phyloP scores from a whole-genome alignment of 23 tunicate species.

The Trididemnum nubilum region DNA sequence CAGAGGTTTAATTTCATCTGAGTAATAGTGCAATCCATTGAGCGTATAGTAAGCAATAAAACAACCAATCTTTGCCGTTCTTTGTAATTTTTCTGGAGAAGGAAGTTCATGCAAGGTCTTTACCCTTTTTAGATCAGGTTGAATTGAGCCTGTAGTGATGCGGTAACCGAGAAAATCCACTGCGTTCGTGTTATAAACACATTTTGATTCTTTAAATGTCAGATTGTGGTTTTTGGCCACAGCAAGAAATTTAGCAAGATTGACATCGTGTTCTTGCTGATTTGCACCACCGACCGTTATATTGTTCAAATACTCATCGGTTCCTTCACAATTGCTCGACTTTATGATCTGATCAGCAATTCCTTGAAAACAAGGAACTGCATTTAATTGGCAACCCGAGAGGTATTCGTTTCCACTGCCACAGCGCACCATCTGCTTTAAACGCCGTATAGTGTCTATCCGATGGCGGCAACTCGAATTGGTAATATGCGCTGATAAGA shows the following conservation, averaged over 20 bases:
- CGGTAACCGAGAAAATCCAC: neutral
- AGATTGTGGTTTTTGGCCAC: neutral
- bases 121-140: slow-evolving; percentile 17
- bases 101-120: slow-evolving; percentile 23
- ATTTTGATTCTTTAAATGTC: slow-evolving; percentile 25
- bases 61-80: neutral
- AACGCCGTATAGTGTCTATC: slow-evolving; percentile 19
- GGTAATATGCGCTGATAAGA: slow-evolving; percentile 14
- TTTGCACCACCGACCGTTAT: slow-evolving; percentile 39
- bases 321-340: neutral
- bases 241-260: slow-evolving; percentile 18
- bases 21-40: slow-evolving; percentile 3
- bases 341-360: slow-evolving; percentile 3
- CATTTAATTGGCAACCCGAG: slow-evolving; percentile 31
- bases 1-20: slow-evolving; percentile 20
- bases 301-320: slow-evolving; percentile 32
- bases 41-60: neutral
- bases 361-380: slow-evolving; percentile 22
- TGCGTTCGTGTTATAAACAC: neutral
- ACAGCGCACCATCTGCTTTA: no score
- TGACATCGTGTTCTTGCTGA: no score
- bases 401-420: slow-evolving; percentile 22
- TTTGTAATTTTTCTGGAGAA: neutral
- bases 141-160: neutral
- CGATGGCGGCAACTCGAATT: neutral